These are phyloP conservation scores for Zosterops japonicus DNA, from an alignment of 2,113 vertebrate species.

Conservation along the genomic window DNA sequence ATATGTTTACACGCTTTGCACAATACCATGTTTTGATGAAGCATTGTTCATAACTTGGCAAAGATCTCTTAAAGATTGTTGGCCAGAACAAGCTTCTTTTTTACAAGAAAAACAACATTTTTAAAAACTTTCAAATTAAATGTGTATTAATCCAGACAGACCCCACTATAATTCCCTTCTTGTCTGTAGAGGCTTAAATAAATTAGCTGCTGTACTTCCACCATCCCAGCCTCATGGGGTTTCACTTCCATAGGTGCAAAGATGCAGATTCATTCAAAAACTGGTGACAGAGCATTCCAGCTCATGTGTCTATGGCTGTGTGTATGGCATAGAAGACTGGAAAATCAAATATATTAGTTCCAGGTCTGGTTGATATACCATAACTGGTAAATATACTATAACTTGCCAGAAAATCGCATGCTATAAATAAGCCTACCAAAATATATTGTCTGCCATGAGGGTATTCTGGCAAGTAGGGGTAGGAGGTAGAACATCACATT, in stretches of 20 bases:
- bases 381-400: neutral
- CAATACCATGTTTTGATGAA: constrained; percentile 4
- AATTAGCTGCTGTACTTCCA: neutral
- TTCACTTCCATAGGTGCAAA: neutral
- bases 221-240: neutral
- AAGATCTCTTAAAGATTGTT: neutral
- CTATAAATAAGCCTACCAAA: neutral
- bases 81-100: neutral
- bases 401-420: neutral
- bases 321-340: neutral
- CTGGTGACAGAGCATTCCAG: neutral
- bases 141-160: neutral
- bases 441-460: neutral
- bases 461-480: neutral
- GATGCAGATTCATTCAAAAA: neutral
- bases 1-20: constrained; percentile 11
- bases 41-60: constrained; percentile 30
- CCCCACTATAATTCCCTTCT: neutral
- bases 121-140: neutral
- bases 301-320: neutral
- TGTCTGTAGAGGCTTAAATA: neutral
- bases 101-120: neutral
- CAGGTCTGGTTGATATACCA: neutral
- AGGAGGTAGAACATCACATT: neutral
- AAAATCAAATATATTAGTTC: neutral